These are phyloP conservation scores for Nowickia ferox DNA, from an alignment of 2,888 invertebrate species.

Conservation along the genomic window DNA sequence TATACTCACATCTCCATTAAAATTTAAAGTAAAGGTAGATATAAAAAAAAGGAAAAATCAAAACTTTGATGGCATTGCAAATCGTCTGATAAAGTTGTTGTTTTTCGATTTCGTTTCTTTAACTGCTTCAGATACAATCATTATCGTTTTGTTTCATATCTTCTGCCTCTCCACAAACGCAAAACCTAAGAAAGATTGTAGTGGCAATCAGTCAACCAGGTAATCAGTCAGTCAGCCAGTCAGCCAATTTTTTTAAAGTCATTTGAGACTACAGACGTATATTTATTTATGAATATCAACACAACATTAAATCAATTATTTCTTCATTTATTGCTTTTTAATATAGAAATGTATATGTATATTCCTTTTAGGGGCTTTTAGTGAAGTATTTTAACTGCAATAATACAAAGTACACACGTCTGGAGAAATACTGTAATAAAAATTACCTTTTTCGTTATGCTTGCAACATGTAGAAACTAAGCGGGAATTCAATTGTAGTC, in stretches of 20 bases:
- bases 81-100: conserved; percentile 51
- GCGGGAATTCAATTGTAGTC: not conserved
- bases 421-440: not conserved
- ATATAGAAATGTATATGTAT: conserved; percentile 23
- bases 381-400: not conserved
- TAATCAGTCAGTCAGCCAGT: conserved; percentile 31
- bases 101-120: conserved; percentile 11
- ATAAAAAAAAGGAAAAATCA: conserved; percentile 8
- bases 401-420: not conserved
- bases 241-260: not conserved
- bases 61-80: conserved; percentile 53
- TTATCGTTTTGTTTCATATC: conserved; percentile 32
- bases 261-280: conserved; percentile 45
- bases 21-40: not conserved
- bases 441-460: not conserved
- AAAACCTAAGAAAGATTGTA: conserved; percentile 17
- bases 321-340: conserved; percentile 63
- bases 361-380: not conserved
- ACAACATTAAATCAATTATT: conserved; percentile 66
- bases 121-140: conserved; percentile 29
- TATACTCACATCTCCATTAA: not conserved
- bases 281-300: conserved; percentile 47
- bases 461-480: not conserved
- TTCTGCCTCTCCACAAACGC: conserved; percentile 7
- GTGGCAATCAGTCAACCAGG: conserved; percentile 24